Conservation (phyloP, 1,140 invertebrate genomes). For the Dendroctonus valens region DNA sequence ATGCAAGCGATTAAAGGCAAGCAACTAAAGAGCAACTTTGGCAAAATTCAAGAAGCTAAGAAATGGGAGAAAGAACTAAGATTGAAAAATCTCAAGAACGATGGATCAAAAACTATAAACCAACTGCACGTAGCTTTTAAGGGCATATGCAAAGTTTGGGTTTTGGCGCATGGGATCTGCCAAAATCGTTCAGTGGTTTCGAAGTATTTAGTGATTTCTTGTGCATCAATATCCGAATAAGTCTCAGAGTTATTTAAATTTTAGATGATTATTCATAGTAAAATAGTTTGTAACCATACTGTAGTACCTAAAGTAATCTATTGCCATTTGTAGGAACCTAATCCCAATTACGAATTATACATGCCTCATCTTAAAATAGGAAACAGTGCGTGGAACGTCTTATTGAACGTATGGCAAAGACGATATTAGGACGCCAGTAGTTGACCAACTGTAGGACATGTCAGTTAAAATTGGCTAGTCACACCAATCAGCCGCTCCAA, state of each 20-base stretch:
- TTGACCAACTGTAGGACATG: conserved; percentile 72
- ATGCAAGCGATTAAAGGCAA: conserved; percentile 57
- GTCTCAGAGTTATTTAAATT: conserved; percentile 18
- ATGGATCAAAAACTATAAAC: conserved; percentile 64
- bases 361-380: conserved; percentile 83
- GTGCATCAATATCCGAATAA: conserved; percentile 64
- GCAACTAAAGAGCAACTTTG: conserved; percentile 60
- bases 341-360: conserved; percentile 63
- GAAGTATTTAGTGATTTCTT: conserved; percentile 67
- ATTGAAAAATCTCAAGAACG: conserved; percentile 60
- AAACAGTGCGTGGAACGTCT: conserved; percentile 79
- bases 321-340: conserved; percentile 58
- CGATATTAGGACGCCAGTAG: conserved; percentile 64
- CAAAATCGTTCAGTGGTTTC: conserved; percentile 82
- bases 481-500: conserved; percentile 66
- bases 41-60: conserved; percentile 71
- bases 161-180: conserved; percentile 85
- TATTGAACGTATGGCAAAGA: conserved; percentile 79
- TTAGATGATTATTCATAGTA: neutral
- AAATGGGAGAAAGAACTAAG: conserved; percentile 76
- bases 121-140: conserved; percentile 71
- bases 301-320: neutral
- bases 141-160: conserved; percentile 72
- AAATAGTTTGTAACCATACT: neutral
- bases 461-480: conserved; percentile 73